Evolutionary conservation across 2,797 vertebrate genomes (phyloP).

Genomic region (Lacerta viridis): DNA sequence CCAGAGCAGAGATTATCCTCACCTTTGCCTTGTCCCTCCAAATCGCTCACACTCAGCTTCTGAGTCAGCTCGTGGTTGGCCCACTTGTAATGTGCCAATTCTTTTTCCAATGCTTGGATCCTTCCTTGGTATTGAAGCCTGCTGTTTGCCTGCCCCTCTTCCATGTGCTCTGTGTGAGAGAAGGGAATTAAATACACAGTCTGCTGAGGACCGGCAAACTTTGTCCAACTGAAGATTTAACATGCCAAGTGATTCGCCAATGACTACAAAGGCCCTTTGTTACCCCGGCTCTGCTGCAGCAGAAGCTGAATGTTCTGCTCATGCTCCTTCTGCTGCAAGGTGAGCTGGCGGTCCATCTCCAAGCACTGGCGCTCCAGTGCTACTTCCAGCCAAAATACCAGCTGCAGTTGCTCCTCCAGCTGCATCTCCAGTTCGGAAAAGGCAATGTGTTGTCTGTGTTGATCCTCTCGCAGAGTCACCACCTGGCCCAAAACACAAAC

Average conservation of each 20-base stretch:
- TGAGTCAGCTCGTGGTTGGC: conserved; percentile 90
- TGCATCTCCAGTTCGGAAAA: conserved; percentile 95
- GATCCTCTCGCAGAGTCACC: conserved; percentile 94
- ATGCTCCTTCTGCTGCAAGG: conserved; percentile 94
- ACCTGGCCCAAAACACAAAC: conserved; percentile 81
- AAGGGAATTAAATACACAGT: neutral
- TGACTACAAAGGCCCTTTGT: neutral
- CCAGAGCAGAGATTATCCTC: conserved; percentile 36
- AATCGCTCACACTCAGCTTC: conserved; percentile 81
- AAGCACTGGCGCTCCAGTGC: conserved; percentile 92
- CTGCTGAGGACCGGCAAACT: neutral
- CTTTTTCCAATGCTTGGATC: conserved; percentile 92
- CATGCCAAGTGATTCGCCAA: neutral
- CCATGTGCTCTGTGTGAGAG: conserved; percentile 88
- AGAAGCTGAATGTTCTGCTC: conserved; percentile 92
- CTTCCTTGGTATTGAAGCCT: conserved; percentile 91
- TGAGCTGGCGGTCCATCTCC: conserved; percentile 94
- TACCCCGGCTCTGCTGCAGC: conserved; percentile 94
- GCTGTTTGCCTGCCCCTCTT: conserved; percentile 90
- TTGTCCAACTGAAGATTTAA: no score
- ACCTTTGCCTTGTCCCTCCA: conserved; percentile 78
- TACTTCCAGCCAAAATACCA: conserved; percentile 92
- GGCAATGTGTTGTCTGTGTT: conserved; percentile 91
- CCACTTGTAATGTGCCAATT: conserved; percentile 87
- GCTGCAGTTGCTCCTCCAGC: conserved; percentile 91